A percentile compares a stretch with the other conserved stretches of the same genome.
phyloP scores from a whole-genome alignment of 1,140 invertebrate genomes.

The Bombus affinis region DNA sequence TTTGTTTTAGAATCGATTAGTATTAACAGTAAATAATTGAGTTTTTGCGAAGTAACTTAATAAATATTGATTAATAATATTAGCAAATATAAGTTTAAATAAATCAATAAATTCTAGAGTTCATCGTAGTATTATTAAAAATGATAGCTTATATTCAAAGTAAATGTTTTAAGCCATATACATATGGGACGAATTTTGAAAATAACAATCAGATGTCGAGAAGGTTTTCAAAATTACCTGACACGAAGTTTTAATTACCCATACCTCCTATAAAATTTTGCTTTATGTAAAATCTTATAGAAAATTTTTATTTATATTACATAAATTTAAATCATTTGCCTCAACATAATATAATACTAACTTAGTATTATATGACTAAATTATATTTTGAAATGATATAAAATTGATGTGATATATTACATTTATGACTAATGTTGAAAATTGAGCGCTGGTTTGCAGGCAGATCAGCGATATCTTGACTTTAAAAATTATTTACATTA shows the following conservation, averaged over 20 bases:
- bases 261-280: conserved; percentile 27
- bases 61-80: background rate
- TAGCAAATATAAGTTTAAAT: background rate
- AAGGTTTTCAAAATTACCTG: conserved; percentile 21
- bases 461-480: conserved; percentile 51
- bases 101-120: background rate
- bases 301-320: conserved; percentile 15
- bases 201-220: conserved; percentile 7
- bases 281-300: conserved; percentile 25
- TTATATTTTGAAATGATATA: conserved; percentile 48
- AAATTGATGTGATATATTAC: conserved; percentile 62
- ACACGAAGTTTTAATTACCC: conserved; percentile 25
- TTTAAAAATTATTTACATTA: background rate
- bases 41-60: background rate
- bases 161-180: conserved; percentile 7
- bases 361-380: conserved; percentile 52
- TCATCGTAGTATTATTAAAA: background rate
- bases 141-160: background rate
- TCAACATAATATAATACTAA: conserved; percentile 34
- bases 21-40: background rate
- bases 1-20: background rate
- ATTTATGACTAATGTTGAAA: conserved; percentile 49
- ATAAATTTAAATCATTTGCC: conserved; percentile 30
- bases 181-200: conserved; percentile 10
- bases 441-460: conserved; percentile 65